Evolutionary conservation across 1,140 invertebrate species (phyloP), one percentile per base, ranked within the genome.

Genomic region (Oryctes rhinoceros): DNA sequence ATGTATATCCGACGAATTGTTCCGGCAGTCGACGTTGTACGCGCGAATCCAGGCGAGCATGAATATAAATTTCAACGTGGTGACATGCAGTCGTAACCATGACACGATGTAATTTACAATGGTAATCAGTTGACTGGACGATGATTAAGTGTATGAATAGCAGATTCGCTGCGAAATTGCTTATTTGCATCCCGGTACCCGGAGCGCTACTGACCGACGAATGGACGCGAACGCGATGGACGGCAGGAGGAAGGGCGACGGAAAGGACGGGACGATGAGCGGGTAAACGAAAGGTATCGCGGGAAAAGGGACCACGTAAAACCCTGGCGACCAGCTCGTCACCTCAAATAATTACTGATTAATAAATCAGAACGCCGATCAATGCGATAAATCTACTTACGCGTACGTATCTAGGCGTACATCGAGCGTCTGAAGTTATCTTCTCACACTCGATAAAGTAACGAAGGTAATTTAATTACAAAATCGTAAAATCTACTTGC

Each of bases 121-220:
- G 85, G 85, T 86, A 86, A 86, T 86, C 85, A 86, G 86, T 84
- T 83, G 84, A 86, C 86, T 85, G 85, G 86, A 86, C 85, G 84
- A 86, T 86, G 86, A 86, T 86, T 86, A 86, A 86, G 85, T 85
- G 85, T 86, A 86, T 86, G 86, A 86, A 86, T 86, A 86, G 81
- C 83, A 85, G 84, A 86, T 86, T 85, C 80, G 84, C 77, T 85
- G 82, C 81, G 84, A 83, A 83, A 83, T 83, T 83, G 82, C 82
- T 83, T 82, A 86, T 86, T 86, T 86, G 85, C 85, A 86, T 85
- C 81, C 53, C 81, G 59, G 76, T 78, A 76, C 15, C 47, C 37
- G 75, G 15, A 48, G 37, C 37, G 75, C 10, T 76, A 35, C 15
- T 48, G 75, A 1, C 20, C 75, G 30, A 76, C 75, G 75, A 9